Evolutionary conservation across 2,888 invertebrate species (phyloP).

Genomic region (Laspeyria flexula): DNA sequence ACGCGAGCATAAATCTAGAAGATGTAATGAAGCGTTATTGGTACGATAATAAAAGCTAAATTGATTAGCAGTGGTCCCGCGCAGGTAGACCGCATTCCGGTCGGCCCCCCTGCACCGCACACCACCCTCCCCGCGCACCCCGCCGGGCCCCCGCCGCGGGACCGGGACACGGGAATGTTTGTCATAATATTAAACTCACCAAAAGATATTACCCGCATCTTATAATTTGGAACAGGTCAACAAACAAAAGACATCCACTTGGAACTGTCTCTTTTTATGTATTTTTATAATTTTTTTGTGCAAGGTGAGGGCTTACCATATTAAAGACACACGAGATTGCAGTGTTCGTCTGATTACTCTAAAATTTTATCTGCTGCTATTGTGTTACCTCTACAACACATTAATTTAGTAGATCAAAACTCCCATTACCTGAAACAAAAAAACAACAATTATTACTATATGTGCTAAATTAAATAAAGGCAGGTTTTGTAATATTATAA

Average conservation of each 20-base stretch:
- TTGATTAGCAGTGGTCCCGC: conserved; percentile 83
- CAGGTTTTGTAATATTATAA: too few species aligned
- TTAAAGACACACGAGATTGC: not conserved
- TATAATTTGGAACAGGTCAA: conserved; percentile 54
- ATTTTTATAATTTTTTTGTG: conserved; percentile 2
- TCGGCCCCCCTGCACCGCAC: conserved; percentile 43
- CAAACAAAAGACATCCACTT: conserved; percentile 13
- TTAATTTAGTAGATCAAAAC: conserved; percentile 18
- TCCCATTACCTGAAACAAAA: conserved; percentile 46
- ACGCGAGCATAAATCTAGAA: conserved; percentile 66
- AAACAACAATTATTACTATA: conserved; percentile 18
- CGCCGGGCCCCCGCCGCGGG: conserved; percentile 24
- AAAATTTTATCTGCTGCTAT: too few species aligned
- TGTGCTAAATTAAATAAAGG: conserved; percentile 8
- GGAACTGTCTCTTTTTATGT: not conserved
- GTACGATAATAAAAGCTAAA: conserved; percentile 83
- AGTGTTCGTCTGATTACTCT: too few species aligned
- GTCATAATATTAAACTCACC: conserved; percentile 69
- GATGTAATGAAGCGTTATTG: conserved; percentile 82
- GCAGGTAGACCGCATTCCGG: conserved; percentile 84
- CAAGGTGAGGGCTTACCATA: too few species aligned
- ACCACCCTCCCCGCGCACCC: conserved; percentile 34
- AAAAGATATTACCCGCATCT: conserved; percentile 53
- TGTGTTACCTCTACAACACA: too few species aligned
- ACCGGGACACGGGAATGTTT: conserved; percentile 65